Evolutionary conservation across 2,888 invertebrate genomes (phyloP), one percentile per base, ranked within the genome.

Genomic region (Cheilosia vernalis): DNA sequence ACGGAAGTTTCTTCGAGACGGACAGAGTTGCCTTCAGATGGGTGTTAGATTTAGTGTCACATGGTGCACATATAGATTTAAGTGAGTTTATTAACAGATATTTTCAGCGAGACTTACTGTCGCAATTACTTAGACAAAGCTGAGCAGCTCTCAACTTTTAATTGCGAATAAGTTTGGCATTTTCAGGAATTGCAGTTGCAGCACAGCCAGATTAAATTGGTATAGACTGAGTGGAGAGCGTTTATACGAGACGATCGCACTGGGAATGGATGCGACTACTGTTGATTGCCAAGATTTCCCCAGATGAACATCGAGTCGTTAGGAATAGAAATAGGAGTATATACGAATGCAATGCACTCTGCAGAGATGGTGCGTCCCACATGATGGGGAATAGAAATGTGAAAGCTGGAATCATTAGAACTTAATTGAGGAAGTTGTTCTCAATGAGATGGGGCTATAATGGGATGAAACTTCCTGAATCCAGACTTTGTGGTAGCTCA

Each of bases 51-150:
- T 1, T 47, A 33, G 53, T 44, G 21, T 19, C 44, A 42, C 17
- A 61, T 33, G 61, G 19, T 61, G 69, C 63, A 58, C 53, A 49
- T 42, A 69, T 42, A 69, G 66, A 33, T 64, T 53, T 64, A 69
- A 79, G 60, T 56, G 47, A 67, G 63, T 79, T 84, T 84, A 84
- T 84, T 84, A 79, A 79, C 79, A 74, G 74, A 79, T 60, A 79
- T 84, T 84, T 79, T 69, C 56, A 73, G 73, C 17, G 67, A 58
- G 74, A 84, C 58, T 76, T 84, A 84, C 70, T 84, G 79, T 84
- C 58, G 80, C 80, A 80, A 84, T 84, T 80, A 84, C 74, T 84
- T 80, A 66, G 55, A 70, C 84, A 84, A 76, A 84, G 80, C 64
- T 60, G 66, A 61, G 74, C 42, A 76, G 74, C 60, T 74, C 37